Evolutionary conservation across 2,888 invertebrate genomes (phyloP), one percentile per base, ranked within the genome.

Genomic region (Caenorhabditis sinica): DNA sequence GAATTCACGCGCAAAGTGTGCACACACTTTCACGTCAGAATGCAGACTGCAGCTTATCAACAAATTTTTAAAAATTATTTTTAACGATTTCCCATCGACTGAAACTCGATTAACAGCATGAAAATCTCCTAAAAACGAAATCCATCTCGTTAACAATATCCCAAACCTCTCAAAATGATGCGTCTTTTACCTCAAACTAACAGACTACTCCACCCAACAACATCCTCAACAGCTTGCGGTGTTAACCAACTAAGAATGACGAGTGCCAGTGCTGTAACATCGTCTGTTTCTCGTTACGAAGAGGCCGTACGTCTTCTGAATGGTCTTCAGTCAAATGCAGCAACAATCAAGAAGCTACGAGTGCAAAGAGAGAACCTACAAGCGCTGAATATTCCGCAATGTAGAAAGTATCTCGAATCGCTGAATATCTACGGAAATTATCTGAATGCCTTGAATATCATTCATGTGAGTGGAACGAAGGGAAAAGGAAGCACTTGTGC

Each of bases 381-480:
- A 49, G 72, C 83, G 53, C 53, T 61, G 66, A 89, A 88, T 73
- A 56, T 89, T 43, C 83, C 86, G n/a, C 82, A 88, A 53, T 85
- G 86, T 13, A 58, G 82, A 15, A 74, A 75, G 23, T 86, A 76
- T 75, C 74, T 89, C 17, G 68, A 80, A 51, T 72, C 80, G n/a
- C 63, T 83, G 68, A 82, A 76, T 11, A 86, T 89, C n/a, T 53
- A 79, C 40, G 85, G 80, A 28, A 72, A 85, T 20, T 74, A 90
- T n/a, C 69, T 92, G 23, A 88, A 92, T 69, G 25, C 66, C 4
- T 77, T 93, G 63, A 95, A 96, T 73, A 95, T 97, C 56, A 97
- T 99, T 91, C 99, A 99, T 94, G 95, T 99, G 8, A 95, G 97
- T 82, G 99, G 99, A 13, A 98, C 98, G 0, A 99, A 99, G 94